Evolutionary conservation across 2,888 invertebrate species (phyloP).

Genomic region (Anagyrus pseudococci): DNA sequence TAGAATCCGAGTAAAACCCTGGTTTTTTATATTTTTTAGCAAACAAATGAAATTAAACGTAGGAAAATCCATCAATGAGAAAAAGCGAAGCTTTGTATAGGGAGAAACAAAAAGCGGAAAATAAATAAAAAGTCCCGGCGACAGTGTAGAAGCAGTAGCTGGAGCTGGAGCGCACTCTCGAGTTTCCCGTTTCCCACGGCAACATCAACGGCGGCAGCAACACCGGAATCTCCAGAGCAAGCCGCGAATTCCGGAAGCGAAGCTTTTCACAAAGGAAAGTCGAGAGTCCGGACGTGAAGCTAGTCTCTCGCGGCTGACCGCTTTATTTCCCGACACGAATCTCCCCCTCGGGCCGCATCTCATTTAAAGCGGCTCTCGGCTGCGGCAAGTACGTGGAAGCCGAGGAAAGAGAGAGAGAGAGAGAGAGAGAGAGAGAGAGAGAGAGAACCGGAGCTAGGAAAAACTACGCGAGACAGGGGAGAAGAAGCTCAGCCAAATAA

Average conservation of each 20-base stretch:
- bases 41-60: background rate
- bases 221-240: background rate
- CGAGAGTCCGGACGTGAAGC: background rate
- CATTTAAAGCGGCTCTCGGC: conserved; percentile 14
- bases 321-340: conserved; percentile 11
- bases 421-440: background rate
- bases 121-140: background rate
- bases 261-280: conserved; percentile 6
- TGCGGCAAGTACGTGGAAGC: background rate
- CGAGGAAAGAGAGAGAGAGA: background rate
- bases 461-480: no score
- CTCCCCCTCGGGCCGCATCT: conserved; percentile 10
- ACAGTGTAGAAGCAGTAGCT: no score
- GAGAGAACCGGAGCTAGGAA: no score
- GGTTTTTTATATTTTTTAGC: background rate
- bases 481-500: no score
- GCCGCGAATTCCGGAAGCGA: background rate
- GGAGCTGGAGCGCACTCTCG: no score
- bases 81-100: background rate
- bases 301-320: conserved; percentile 1
- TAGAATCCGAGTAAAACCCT: background rate
- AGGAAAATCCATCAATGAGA: background rate
- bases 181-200: background rate
- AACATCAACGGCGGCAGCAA: background rate
- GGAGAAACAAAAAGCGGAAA: background rate